phyloP scores from a whole-genome alignment of 2,797 vertebrate genomes.

The Characodon lateralis region DNA sequence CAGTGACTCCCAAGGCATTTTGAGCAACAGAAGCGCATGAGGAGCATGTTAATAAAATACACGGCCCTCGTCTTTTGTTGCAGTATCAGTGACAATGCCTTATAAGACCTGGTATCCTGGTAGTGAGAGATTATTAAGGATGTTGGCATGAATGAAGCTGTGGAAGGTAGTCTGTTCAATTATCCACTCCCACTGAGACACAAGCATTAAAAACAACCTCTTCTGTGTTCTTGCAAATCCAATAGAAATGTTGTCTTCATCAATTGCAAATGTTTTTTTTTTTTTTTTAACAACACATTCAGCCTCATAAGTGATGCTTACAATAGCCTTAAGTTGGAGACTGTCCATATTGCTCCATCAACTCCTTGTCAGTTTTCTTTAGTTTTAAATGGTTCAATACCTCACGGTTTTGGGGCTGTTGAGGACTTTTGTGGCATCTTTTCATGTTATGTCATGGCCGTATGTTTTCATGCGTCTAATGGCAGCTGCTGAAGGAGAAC shows the following conservation, averaged over 20 bases:
- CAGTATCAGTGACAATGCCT: slow-evolving; percentile 33
- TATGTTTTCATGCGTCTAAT: slow-evolving; percentile 23
- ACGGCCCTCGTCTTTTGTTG: slow-evolving; percentile 33
- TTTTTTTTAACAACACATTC: neutral
- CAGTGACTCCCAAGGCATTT: slow-evolving; percentile 39
- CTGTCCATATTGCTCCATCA: slow-evolving; percentile 2
- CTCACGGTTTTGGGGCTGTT: neutral
- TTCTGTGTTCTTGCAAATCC: neutral
- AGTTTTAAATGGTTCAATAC: slow-evolving; percentile 25
- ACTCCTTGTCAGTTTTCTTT: slow-evolving; percentile 13
- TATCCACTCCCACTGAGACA: neutral
- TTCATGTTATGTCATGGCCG: slow-evolving; percentile 12
- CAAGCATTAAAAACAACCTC: neutral
- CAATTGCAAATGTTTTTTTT: neutral
- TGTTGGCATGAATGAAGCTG: slow-evolving; percentile 9
- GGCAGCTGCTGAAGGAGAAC: slow-evolving; percentile 1
- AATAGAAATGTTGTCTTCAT: slow-evolving; percentile 1
- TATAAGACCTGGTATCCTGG: slow-evolving; percentile 19
- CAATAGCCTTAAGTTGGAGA: neutral
- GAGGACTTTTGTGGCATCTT: neutral
- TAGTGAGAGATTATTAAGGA: slow-evolving; percentile 27
- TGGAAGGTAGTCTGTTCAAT: neutral
- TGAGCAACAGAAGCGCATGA: slow-evolving; percentile 26
- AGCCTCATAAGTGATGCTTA: neutral
- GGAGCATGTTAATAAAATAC: slow-evolving; percentile 60